A percentile compares a stretch with the other conserved stretches of the same genome.
phyloP scores from a whole-genome alignment of 2,113 vertebrate genomes.

The Ceyx cyanopectus region DNA sequence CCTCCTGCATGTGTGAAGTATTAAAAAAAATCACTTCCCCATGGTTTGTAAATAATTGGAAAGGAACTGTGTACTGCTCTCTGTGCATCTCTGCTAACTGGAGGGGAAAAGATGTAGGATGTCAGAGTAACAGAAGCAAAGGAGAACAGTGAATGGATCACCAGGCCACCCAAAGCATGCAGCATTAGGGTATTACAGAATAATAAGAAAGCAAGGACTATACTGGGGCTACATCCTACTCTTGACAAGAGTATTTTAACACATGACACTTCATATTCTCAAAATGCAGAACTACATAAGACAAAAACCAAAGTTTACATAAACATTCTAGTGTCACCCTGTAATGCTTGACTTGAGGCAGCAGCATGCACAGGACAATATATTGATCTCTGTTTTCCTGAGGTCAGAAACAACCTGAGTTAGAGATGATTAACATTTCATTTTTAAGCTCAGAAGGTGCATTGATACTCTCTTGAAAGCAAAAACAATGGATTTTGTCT shows the following conservation, averaged over 20 bases:
- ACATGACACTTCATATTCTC: not conserved
- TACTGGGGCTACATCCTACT: not conserved
- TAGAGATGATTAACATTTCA: not conserved
- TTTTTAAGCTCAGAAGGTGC: not conserved
- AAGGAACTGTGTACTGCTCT: not conserved
- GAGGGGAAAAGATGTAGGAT: not conserved
- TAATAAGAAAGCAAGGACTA: not conserved
- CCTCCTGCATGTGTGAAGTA: not conserved
- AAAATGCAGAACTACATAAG: not conserved
- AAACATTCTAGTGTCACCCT: not conserved
- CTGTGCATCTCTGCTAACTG: not conserved
- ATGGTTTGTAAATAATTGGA: not conserved
- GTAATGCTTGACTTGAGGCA: not conserved
- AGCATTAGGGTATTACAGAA: not conserved
- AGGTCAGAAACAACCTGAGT: not conserved
- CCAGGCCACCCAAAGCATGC: not conserved
- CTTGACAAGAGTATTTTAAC: not conserved
- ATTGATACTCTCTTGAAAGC: not conserved
- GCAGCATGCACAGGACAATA: not conserved
- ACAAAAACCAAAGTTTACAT: not conserved
- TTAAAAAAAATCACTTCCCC: not conserved
- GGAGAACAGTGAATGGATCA: not conserved
- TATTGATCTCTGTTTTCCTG: not conserved
- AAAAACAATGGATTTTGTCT: not conserved
- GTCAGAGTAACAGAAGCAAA: not conserved